phyloP scores from a whole-genome alignment of 2,888 invertebrate species.

The Zaprionus obscuricornis region DNA sequence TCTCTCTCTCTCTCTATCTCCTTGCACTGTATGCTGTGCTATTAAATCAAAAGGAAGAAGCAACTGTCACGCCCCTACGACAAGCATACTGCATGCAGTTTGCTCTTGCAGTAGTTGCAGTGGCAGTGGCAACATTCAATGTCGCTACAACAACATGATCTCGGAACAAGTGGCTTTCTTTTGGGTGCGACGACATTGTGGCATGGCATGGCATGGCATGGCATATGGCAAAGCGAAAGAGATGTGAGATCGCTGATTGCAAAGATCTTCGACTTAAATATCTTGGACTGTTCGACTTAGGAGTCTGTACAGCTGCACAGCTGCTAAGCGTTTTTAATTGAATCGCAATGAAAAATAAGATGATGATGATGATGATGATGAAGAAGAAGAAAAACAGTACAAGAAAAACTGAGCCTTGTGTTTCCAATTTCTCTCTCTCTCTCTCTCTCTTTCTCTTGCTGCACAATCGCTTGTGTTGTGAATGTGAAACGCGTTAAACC shows the following conservation, averaged over 20 bases:
- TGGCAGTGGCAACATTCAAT: conserved; percentile 41
- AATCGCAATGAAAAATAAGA: conserved; percentile 56
- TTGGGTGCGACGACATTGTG: conserved; percentile 70
- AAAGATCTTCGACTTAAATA: no score
- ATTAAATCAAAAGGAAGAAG: conserved; percentile 65
- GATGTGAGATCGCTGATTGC: conserved; percentile 21
- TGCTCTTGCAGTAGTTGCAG: conserved; percentile 19
- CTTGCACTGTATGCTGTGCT: no score
- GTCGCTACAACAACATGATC: conserved; percentile 28
- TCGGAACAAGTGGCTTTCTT: conserved; percentile 66
- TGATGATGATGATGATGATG: neutral
- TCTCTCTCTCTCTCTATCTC: no score
- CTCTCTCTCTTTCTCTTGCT: no score
- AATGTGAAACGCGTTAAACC: conserved; percentile 75
- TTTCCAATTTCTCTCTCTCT: no score
- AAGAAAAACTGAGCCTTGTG: no score
- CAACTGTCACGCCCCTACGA: conserved; percentile 48
- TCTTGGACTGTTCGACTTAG: conserved; percentile 5
- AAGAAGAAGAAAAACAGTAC: no score
- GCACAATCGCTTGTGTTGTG: conserved; percentile 22
- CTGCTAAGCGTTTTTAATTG: conserved; percentile 70
- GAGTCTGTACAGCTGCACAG: conserved; percentile 22
- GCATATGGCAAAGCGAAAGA: no score
- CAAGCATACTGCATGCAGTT: conserved; percentile 20
- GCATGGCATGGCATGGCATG: no score